phyloP scores from a whole-genome alignment of 2,113 vertebrate species.

The Notiomystis cincta region DNA sequence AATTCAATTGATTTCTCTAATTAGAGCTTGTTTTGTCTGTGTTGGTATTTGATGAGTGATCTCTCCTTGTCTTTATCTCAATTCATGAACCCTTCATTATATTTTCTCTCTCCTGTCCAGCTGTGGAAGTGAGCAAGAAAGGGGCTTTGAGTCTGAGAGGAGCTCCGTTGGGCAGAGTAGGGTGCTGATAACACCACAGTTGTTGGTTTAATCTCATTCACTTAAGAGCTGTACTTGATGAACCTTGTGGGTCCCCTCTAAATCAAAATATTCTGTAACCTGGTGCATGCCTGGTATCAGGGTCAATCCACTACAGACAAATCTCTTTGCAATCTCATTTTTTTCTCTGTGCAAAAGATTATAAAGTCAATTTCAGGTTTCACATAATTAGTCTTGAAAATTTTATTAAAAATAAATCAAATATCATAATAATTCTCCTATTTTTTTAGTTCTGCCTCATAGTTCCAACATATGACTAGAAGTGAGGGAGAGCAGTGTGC shows the following conservation, averaged over 20 bases:
- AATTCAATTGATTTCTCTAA: neutral
- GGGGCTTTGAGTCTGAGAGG: neutral
- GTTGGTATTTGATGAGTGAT: neutral
- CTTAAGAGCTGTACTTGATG: neutral
- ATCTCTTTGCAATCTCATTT: neutral
- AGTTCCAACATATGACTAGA: neutral
- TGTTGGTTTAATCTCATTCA: neutral
- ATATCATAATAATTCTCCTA: neutral
- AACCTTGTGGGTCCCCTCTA: too few relatives aligned
- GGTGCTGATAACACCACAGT: neutral
- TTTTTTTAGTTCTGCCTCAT: neutral
- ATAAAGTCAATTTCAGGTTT: neutral
- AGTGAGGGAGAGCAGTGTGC: neutral
- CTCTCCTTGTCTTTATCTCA: too few relatives aligned
- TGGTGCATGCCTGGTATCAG: neutral
- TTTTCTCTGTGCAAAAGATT: neutral
- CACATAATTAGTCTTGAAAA: neutral
- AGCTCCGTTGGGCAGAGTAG: neutral
- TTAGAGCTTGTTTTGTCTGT: neutral
- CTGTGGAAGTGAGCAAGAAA: neutral
- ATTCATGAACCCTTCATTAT: neutral
- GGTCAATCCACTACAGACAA: neutral
- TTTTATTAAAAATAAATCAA: neutral
- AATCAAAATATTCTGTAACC: neutral
- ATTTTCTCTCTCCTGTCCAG: neutral